A percentile compares a stretch with the other conserved stretches of the same genome.
phyloP scores from a whole-genome alignment of 2,113 vertebrate species.

The Pseudonaja textilis region DNA sequence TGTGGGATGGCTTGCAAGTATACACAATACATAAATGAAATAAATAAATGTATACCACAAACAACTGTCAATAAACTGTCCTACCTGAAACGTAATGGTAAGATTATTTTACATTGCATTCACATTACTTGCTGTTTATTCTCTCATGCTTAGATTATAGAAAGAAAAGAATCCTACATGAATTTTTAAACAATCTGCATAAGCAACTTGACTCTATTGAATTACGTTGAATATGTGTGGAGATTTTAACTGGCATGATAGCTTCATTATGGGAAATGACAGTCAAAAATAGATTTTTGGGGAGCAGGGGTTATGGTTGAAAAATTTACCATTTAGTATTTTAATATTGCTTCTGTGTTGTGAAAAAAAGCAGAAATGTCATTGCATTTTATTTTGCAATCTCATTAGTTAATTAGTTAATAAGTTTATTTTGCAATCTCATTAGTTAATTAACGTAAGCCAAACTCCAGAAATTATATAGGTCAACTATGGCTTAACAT shows the following conservation, averaged over 20 bases:
- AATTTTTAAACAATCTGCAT: neutral
- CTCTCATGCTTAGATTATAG: neutral
- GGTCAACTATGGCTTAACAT: conserved; percentile 16
- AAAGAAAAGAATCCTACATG: neutral
- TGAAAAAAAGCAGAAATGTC: neutral
- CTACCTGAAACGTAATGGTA: neutral
- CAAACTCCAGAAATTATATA: conserved; percentile 23
- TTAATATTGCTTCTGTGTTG: neutral
- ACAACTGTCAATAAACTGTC: neutral
- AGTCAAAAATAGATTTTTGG: neutral
- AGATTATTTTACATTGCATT: neutral
- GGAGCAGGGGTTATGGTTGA: neutral
- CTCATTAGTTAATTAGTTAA: neutral
- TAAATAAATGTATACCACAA: neutral
- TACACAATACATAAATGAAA: neutral
- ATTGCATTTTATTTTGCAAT: neutral
- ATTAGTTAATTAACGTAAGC: neutral
- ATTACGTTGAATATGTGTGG: neutral
- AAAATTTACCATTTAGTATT: neutral
- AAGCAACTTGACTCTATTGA: neutral
- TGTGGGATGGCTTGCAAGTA: neutral
- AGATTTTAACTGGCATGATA: neutral
- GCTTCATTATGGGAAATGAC: neutral
- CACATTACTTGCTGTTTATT: neutral
- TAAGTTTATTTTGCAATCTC: neutral